A percentile compares a stretch with the other conserved stretches of the same genome.
Evolutionary conservation across 2,113 vertebrate genomes (phyloP).

Genomic region (Phoxinus phoxinus): DNA sequence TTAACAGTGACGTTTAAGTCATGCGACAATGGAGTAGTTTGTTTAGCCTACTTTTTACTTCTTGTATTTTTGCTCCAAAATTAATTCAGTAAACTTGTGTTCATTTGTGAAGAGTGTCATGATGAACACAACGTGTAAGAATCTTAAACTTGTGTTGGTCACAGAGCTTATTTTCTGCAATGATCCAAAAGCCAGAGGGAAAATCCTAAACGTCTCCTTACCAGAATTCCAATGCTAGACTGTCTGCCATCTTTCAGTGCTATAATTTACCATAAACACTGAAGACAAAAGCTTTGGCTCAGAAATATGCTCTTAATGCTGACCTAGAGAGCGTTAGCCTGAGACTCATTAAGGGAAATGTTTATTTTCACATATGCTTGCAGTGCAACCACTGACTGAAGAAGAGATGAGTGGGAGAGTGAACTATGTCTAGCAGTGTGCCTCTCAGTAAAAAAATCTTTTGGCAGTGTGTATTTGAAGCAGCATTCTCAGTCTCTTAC

Average conservation of each 20-base stretch:
- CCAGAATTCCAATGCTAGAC: not conserved
- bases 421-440: conserved; percentile 21
- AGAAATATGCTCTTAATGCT: not conserved
- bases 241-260: conserved; percentile 17
- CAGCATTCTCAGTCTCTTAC: conserved; percentile 24
- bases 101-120: not conserved
- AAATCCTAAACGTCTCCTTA: not conserved
- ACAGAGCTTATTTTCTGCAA: not conserved
- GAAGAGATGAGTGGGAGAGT: conserved; percentile 41
- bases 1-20: not conserved
- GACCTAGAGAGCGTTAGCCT: conserved; percentile 29
- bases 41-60: not conserved
- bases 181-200: not conserved
- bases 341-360: conserved; percentile 29
- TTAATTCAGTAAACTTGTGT: not conserved
- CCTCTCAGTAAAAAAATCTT: not conserved
- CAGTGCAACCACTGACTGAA: conserved; percentile 39
- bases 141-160: not conserved
- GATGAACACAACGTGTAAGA: not conserved
- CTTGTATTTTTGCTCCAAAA: not conserved
- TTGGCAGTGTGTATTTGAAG: conserved; percentile 28
- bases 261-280: conserved; percentile 6
- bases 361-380: conserved; percentile 36
- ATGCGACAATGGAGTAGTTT: not conserved
- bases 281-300: conserved; percentile 33